phyloP scores from a whole-genome alignment of 2,113 vertebrate species.

The Sinocyclocheilus anshuiensis region DNA sequence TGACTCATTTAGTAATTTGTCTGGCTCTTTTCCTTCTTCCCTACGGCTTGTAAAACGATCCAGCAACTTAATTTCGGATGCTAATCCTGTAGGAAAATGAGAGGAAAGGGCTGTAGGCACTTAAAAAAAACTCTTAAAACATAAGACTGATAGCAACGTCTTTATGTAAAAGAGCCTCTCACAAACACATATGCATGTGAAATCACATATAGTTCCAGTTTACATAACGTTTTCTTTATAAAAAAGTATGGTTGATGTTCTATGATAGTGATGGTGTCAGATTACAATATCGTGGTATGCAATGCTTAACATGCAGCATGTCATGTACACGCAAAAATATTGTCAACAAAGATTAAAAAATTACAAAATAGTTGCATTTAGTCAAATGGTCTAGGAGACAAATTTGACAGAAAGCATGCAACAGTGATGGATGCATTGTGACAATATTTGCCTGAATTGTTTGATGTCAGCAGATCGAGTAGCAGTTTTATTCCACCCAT shows the following conservation, averaged over 20 bases:
- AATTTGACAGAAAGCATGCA: not conserved
- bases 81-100: constrained; percentile 66
- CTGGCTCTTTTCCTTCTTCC: constrained; percentile 82
- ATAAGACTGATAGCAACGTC: constrained; percentile 31
- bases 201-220: not conserved
- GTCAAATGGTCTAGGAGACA: not conserved
- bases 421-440: not conserved
- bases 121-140: constrained; percentile 39
- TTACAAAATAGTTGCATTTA: not conserved
- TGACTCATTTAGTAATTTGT: constrained; percentile 82
- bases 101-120: constrained; percentile 53
- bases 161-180: constrained; percentile 26
- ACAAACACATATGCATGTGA: constrained; percentile 6
- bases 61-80: constrained; percentile 71
- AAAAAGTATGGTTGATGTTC: not conserved
- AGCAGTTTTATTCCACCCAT: not conserved
- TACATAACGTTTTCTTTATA: not conserved
- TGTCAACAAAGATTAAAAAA: not conserved
- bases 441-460: not conserved
- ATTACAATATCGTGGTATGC: not conserved
- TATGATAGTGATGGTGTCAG: not conserved
- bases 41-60: constrained; percentile 83
- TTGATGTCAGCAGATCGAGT: not conserved
- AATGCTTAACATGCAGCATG: not conserved
- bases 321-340: not conserved